phyloP scores from a whole-genome alignment of 2,888 invertebrate genomes.

The Melieria crassipennis region DNA sequence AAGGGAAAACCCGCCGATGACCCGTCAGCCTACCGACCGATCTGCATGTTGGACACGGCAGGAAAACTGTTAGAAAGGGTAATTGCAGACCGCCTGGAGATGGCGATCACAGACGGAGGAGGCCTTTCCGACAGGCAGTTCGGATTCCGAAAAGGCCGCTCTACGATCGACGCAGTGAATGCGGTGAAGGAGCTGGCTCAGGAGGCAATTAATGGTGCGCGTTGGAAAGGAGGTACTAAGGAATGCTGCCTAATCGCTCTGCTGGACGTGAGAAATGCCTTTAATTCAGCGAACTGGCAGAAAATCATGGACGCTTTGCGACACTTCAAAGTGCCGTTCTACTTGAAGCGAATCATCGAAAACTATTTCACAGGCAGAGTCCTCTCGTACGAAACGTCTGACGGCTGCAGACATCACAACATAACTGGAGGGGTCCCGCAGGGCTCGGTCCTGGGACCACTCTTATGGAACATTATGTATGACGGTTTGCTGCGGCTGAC shows the following conservation, averaged over 20 bases:
- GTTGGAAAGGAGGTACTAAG: constrained; percentile 10
- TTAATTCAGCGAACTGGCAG: constrained; percentile 30
- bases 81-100: constrained; percentile 1
- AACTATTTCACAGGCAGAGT: too few relatives aligned
- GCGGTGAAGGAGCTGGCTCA: neutral
- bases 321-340: too few relatives aligned
- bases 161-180: constrained; percentile 14
- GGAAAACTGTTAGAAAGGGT: constrained; percentile 17
- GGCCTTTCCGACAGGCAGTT: constrained; percentile 16
- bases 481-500: too few relatives aligned
- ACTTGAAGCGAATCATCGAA: too few relatives aligned
- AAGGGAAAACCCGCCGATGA: constrained; percentile 10
- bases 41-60: constrained; percentile 19
- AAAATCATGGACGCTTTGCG: neutral
- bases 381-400: too few relatives aligned
- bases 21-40: constrained; percentile 18
- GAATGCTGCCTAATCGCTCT: constrained; percentile 26
- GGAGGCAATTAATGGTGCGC: constrained; percentile 19
- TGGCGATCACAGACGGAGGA: neutral
- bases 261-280: constrained; percentile 30
- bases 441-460: too few relatives aligned
- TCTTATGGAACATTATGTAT: too few relatives aligned
- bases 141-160: constrained; percentile 26
- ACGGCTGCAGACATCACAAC: too few relatives aligned
- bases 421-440: too few relatives aligned